phyloP scores from a whole-genome alignment of 2,888 invertebrate genomes.

The Eucera pruinosa region DNA sequence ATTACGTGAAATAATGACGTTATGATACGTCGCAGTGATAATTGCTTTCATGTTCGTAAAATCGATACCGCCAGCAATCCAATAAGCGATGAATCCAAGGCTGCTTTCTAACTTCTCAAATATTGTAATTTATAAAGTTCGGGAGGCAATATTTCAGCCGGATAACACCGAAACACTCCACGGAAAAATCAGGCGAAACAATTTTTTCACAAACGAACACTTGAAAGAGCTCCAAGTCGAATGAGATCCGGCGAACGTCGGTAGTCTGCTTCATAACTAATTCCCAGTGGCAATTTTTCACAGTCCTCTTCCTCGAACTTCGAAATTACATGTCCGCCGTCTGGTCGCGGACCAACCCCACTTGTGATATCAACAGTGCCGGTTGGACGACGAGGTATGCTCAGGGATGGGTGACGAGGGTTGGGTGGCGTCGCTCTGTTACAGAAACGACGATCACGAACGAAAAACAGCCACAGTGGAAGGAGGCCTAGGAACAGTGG shows the following conservation, averaged over 20 bases:
- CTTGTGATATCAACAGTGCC: conserved; percentile 27
- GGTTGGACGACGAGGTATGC: not conserved
- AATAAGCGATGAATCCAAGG: no score
- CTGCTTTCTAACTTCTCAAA: no score
- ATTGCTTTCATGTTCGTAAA: no score
- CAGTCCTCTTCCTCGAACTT: conserved; percentile 54
- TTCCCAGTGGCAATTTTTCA: conserved; percentile 56
- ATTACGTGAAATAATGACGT: no score
- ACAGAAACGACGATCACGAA: conserved; percentile 57
- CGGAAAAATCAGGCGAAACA: no score
- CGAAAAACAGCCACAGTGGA: conserved; percentile 55
- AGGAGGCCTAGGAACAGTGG: not conserved
- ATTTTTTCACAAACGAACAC: conserved; percentile 27
- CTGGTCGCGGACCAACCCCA: conserved; percentile 51
- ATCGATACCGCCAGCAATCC: no score
- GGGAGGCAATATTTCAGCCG: not conserved
- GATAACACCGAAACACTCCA: no score
- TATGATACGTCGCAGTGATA: no score
- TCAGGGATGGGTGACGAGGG: conserved; percentile 1
- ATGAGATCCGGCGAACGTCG: conserved; percentile 9
- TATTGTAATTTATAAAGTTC: not conserved
- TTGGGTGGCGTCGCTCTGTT: conserved; percentile 20
- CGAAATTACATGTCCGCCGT: conserved; percentile 55
- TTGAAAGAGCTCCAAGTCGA: conserved; percentile 23
- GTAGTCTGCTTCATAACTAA: conserved; percentile 47